A percentile compares a stretch with the other conserved stretches of the same genome.
Conservation (phyloP, 2,888 invertebrate genomes). For the Ashinkailepas kermadecensis region DNA sequence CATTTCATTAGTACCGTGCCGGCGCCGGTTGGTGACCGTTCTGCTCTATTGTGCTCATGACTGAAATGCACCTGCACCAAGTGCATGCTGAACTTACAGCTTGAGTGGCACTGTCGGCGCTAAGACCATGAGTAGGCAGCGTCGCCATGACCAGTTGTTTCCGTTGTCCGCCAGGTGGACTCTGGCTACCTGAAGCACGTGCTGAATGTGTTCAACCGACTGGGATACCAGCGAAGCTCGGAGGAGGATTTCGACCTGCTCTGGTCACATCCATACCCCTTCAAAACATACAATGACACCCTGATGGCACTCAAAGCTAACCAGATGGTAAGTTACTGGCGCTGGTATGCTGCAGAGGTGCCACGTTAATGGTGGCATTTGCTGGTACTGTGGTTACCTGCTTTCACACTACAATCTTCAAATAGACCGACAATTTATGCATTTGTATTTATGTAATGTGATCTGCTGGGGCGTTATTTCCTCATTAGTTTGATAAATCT, state of each 20-base stretch:
- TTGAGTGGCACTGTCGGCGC: not conserved
- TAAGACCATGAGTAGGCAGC: not conserved
- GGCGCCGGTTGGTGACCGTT: not conserved
- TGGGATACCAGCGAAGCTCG: conserved; percentile 56
- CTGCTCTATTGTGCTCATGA: not conserved
- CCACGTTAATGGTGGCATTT: not conserved
- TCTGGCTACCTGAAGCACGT: conserved; percentile 72
- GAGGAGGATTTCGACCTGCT: conserved; percentile 68
- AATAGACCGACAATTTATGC: not conserved
- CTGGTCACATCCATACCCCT: conserved; percentile 94
- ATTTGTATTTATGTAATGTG: not conserved
- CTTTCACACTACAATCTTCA: not conserved
- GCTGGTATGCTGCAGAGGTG: not conserved
- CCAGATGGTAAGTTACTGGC: conserved; percentile 36
- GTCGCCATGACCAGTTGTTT: not conserved
- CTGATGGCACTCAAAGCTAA: conserved; percentile 31
- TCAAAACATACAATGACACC: conserved; percentile 49
- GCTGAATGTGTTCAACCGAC: conserved; percentile 61
- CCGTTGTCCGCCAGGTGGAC: conserved; percentile 38
- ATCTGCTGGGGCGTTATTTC: not conserved
- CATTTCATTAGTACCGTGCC: too few species aligned
- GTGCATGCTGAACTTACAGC: not conserved
- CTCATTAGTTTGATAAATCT: not conserved
- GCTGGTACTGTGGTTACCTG: not conserved
- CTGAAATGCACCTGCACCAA: not conserved